Evolutionary conservation across 2,113 vertebrate genomes (phyloP).

Genomic region (Grammomys surdaster): DNA sequence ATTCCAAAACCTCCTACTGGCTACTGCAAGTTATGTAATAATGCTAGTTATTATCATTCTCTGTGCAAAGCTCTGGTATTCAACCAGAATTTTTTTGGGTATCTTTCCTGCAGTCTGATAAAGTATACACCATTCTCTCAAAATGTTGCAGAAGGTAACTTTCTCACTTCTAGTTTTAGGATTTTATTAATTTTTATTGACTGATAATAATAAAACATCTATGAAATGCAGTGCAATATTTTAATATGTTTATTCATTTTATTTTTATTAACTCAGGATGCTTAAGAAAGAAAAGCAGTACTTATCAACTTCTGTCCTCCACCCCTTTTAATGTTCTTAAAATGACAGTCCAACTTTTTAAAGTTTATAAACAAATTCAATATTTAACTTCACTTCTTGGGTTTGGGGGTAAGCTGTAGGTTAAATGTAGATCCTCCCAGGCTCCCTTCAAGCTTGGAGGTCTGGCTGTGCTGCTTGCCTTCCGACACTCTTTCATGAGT

Average conservation of each 20-base stretch:
- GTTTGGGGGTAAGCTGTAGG: neutral
- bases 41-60: neutral
- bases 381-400: neutral
- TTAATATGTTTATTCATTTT: neutral
- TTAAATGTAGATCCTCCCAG: neutral
- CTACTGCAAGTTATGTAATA: neutral
- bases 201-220: neutral
- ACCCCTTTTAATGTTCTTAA: neutral
- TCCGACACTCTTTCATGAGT: neutral
- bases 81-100: neutral
- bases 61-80: neutral
- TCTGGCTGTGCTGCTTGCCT: neutral
- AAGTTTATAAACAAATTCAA: constrained; percentile 3
- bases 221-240: neutral
- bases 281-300: neutral
- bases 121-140: neutral
- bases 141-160: neutral
- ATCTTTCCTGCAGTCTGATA: neutral
- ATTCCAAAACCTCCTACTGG: neutral
- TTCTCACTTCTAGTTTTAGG: neutral
- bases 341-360: neutral
- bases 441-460: neutral
- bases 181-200: neutral
- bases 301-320: neutral
- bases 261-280: neutral